Evolutionary conservation across 2,113 vertebrate genomes (phyloP).

Genomic region (Odontophorus gujanensis): DNA sequence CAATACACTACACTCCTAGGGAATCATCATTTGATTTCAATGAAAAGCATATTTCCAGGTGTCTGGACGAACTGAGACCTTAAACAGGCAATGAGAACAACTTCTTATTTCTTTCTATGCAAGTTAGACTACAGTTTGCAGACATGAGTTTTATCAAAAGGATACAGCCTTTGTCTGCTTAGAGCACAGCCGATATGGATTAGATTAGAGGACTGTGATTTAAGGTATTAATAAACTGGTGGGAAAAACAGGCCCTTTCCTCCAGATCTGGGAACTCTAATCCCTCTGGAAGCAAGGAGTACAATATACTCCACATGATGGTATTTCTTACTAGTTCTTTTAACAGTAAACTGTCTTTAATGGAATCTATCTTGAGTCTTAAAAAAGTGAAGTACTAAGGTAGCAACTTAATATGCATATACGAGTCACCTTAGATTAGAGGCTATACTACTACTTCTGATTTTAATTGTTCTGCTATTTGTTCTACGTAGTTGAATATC

Average conservation of each 20-base stretch:
- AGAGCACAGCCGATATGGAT: slow-evolving; percentile 26
- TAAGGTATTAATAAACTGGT: slow-evolving; percentile 55
- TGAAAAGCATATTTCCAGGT: slow-evolving; percentile 44
- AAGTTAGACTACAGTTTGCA: neutral
- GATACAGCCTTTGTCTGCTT: neutral
- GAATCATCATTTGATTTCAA: slow-evolving; percentile 35
- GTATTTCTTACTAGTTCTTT: neutral
- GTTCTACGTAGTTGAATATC: neutral
- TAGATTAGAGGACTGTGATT: slow-evolving; percentile 24
- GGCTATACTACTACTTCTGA: neutral
- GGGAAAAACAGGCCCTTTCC: slow-evolving; percentile 43
- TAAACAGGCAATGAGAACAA: neutral
- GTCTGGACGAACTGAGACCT: neutral
- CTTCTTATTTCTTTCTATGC: neutral
- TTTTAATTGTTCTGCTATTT: slow-evolving; percentile 4
- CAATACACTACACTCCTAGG: slow-evolving; percentile 11
- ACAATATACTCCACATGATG: neutral
- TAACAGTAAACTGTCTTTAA: neutral
- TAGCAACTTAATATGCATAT: neutral
- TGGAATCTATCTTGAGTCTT: neutral
- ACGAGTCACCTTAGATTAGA: neutral
- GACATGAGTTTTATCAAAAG: neutral
- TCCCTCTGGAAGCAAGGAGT: slow-evolving; percentile 20
- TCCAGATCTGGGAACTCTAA: neutral
- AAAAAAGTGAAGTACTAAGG: neutral